These are phyloP conservation scores for Myotis yumanensis DNA, from an alignment of 2,113 vertebrate genomes.

Conservation along the genomic window DNA sequence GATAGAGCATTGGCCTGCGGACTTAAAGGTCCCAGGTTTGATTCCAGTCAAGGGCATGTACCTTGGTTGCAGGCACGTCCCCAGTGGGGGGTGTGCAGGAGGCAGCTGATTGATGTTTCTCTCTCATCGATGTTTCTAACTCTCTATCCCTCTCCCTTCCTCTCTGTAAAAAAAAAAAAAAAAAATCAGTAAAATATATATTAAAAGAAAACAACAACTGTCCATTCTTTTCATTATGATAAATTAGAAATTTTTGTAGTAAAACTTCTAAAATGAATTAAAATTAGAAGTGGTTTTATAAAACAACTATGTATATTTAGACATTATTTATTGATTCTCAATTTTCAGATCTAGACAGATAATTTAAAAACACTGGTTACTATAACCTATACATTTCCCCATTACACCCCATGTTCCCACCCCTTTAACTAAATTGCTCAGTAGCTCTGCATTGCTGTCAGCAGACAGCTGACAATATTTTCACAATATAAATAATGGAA, in stretches of 20 bases:
- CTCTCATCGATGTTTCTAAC: too few relatives aligned
- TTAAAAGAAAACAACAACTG: neutral
- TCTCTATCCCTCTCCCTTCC: too few relatives aligned
- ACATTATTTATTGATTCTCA: constrained; percentile 38
- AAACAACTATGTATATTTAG: neutral
- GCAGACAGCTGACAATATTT: constrained; percentile 6
- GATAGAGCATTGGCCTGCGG: too few relatives aligned
- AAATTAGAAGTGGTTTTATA: constrained; percentile 39
- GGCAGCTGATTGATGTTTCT: too few relatives aligned
- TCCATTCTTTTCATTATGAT: constrained; percentile 50
- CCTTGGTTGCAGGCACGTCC: too few relatives aligned
- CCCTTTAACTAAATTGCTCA: neutral
- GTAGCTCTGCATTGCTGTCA: neutral
- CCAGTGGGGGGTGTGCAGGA: too few relatives aligned
- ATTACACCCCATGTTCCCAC: neutral
- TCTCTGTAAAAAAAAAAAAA: too few relatives aligned
- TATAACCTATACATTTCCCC: neutral
- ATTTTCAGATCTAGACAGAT: neutral
- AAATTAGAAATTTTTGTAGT: constrained; percentile 45
- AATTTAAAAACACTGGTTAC: neutral
- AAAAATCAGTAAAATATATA: too few relatives aligned
- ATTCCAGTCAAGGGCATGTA: too few relatives aligned
- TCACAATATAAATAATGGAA: constrained; percentile 7
- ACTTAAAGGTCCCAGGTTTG: too few relatives aligned
- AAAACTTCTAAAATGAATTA: constrained; percentile 47